Evolutionary conservation across 2,888 invertebrate genomes (phyloP), one percentile per base, ranked within the genome.

Genomic region (Trichopoda pennipes): DNA sequence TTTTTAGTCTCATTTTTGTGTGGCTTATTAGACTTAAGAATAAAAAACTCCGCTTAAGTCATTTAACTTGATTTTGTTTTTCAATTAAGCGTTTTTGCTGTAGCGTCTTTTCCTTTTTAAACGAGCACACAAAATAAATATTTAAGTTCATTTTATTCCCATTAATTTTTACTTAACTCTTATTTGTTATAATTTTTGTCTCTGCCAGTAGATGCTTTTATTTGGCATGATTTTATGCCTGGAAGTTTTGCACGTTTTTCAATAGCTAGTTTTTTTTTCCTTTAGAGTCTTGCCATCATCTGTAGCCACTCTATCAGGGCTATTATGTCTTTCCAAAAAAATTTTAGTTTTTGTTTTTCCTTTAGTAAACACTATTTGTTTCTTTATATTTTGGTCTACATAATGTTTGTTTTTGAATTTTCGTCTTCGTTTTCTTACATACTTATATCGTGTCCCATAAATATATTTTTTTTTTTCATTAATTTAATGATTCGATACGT

Each of bases 391-490:
- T 53, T 74, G 51, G 64, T 55, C 60, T 51, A 78, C 66, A 70
- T 81, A 70, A 78, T 53, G 78, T 70, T 70, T 75, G 66, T 61
- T 75, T 4, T 32, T 28, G 23, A 21, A 42, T 81, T 73, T 72
- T 75, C 51, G 32, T 66, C 68, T 73, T 73, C 64, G 28, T 68
- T 28, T 51, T 61, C 21, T 23, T 10, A 9, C 42, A 63, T 38
- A 58, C 68, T n/a, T n/a, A n/a, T n/a, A 74, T 75, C 81, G 78
- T 82, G 81, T 78, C 78, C 81, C 60, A 82, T 82, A 79, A 82
- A 82, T 51, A 44, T 56, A 55, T 72, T 21, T 10, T 61, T 55
- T 60, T 55, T 16, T n/a, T 14, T 28, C 47, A 61, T 55, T 44
- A 47, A 12, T 64, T 75, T 78, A 81, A 78, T 81, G 81, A 81